These are phyloP conservation scores for Archips crataeganus DNA, from an alignment of 2,888 invertebrate species.

Conservation along the genomic window DNA sequence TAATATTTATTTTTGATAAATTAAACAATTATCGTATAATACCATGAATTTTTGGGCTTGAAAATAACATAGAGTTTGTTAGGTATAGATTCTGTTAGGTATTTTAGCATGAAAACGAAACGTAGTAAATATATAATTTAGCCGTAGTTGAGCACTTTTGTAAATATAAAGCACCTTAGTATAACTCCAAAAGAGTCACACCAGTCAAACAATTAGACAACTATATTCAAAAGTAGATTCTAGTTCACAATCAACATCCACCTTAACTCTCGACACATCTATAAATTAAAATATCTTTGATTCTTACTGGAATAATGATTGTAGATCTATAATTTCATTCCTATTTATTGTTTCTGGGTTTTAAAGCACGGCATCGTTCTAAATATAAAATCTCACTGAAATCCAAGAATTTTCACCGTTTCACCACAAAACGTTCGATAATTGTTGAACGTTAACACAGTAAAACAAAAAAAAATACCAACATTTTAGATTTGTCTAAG, in stretches of 20 bases:
- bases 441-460: too few species aligned
- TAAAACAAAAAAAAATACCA: too few species aligned
- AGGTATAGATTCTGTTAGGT: too few species aligned
- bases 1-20: too few species aligned
- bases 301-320: background rate
- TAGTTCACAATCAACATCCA: background rate
- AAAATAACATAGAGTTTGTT: too few species aligned
- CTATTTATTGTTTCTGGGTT: conserved; percentile 26
- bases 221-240: background rate
- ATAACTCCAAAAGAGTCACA: conserved; percentile 2
- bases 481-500: too few species aligned
- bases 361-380: conserved; percentile 31
- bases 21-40: too few species aligned
- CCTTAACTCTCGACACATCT: background rate
- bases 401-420: background rate
- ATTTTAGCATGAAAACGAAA: too few species aligned
- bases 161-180: conserved; percentile 8
- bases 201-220: background rate
- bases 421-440: too few species aligned
- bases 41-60: too few species aligned
- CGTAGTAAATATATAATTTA: background rate
- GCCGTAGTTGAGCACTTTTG: conserved; percentile 8
- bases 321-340: background rate
- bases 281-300: background rate
- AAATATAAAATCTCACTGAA: background rate